Conservation (phyloP, 2,113 vertebrate species). For the Alectura lathami region DNA sequence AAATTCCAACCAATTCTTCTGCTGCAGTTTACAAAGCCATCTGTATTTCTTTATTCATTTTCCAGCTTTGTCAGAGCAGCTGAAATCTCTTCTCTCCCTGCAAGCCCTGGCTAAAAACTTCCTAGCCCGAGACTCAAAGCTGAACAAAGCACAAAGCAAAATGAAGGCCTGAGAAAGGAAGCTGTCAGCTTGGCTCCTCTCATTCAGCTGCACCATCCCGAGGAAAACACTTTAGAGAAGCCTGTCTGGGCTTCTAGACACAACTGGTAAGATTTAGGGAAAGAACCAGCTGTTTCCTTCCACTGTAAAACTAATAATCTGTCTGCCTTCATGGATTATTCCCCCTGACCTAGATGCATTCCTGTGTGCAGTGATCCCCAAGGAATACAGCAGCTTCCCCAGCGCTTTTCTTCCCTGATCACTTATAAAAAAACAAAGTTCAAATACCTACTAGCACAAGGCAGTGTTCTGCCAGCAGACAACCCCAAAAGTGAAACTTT, state of each 20-base stretch:
- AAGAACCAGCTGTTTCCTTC: neutral
- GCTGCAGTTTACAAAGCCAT: neutral
- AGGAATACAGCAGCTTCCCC: neutral
- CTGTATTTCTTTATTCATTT: neutral
- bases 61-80: neutral
- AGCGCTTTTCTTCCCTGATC: neutral
- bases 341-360: slow-evolving; percentile 21
- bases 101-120: neutral
- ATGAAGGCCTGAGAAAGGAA: neutral
- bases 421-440: neutral
- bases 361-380: neutral
- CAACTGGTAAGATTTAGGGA: neutral
- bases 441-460: neutral
- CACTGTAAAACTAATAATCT: slow-evolving; percentile 18
- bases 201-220: neutral
- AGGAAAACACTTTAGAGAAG: neutral
- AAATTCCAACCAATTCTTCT: neutral
- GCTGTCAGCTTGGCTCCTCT: neutral
- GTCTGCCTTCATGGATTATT: neutral
- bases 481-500: neutral
- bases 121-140: neutral
- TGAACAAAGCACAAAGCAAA: neutral
- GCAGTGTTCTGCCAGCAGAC: neutral
- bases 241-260: neutral
- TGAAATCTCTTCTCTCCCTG: neutral